A percentile compares a stretch with the other conserved stretches of the same genome.
phyloP scores from a whole-genome alignment of 1,140 invertebrate species.

The Caenorhabditis briggsae region DNA sequence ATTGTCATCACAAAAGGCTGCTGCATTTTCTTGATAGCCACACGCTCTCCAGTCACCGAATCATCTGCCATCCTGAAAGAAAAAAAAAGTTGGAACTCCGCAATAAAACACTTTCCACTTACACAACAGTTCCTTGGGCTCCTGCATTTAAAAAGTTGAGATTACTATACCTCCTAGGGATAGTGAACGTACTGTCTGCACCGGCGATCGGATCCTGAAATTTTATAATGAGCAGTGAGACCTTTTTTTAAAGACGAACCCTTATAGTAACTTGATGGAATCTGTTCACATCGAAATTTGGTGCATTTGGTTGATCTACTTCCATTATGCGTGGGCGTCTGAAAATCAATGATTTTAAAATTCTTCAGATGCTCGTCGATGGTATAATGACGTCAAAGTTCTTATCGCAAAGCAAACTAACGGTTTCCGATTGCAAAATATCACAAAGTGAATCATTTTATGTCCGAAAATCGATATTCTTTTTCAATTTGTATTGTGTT shows the following conservation, averaged over 20 bases:
- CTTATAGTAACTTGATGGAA: conserved; percentile 47
- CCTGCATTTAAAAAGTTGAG: conserved; percentile 62
- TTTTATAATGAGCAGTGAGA: background rate
- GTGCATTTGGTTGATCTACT: background rate
- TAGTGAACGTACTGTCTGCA: conserved; percentile 59
- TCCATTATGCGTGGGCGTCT: background rate
- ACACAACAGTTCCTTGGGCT: conserved; percentile 64
- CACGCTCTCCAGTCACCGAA: conserved; percentile 16
- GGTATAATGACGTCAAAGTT: too few relatives aligned
- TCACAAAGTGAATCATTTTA: too few relatives aligned
- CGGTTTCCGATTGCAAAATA: background rate
- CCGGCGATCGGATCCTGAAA: conserved; percentile 53
- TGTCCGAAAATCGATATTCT: background rate
- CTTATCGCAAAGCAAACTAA: too few relatives aligned
- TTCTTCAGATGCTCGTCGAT: too few relatives aligned
- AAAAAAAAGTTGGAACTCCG: background rate
- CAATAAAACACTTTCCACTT: background rate
- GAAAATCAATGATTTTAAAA: background rate
- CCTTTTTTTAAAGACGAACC: conserved; percentile 47
- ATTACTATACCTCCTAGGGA: conserved; percentile 57
- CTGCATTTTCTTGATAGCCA: conserved; percentile 66
- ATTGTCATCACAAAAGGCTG: conserved; percentile 63
- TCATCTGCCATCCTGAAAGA: conserved; percentile 58
- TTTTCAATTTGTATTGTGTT: too few relatives aligned
- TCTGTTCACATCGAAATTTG: conserved; percentile 5